Evolutionary conservation across 2,888 invertebrate genomes (phyloP), one percentile per base, ranked within the genome.

Genomic region (Pterobdella sp.): DNA sequence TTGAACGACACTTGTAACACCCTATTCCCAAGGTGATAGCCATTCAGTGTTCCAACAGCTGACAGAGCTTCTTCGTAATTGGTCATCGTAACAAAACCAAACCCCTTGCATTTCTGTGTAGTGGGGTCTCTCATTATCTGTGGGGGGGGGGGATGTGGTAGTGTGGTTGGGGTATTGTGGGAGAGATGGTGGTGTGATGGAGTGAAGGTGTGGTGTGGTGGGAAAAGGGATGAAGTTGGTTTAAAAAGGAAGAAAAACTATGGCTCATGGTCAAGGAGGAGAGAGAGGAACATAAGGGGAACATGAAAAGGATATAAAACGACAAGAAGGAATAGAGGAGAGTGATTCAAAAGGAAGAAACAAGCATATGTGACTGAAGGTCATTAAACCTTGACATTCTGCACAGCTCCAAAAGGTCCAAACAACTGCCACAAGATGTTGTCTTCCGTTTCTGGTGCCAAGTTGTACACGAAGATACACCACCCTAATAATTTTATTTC

Each of bases 321-420:
- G n/a, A n/a, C n/a, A n/a, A n/a, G n/a, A n/a, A n/a, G n/a, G n/a
- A n/a, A n/a, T n/a, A n/a, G n/a, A n/a, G n/a, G n/a, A n/a, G n/a
- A n/a, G n/a, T n/a, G n/a, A n/a, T n/a, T n/a, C n/a, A n/a, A n/a
- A n/a, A n/a, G n/a, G n/a, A n/a, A n/a, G n/a, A n/a, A 80, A n/a
- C n/a, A n/a, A n/a, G n/a, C n/a, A n/a, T n/a, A n/a, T n/a, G n/a
- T n/a, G n/a, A n/a, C n/a, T n/a, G n/a, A n/a, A n/a, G n/a, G n/a
- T n/a, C n/a, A n/a, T n/a, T n/a, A n/a, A n/a, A 95, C 94, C 87
- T 95, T 95, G 79, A 95, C 94, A 86, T 91, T 92, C 86, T 94
- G 93, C 82, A 96, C 94, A 81, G 94, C 94, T 80, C 95, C 95
- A 83, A 95, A 96, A 68, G 95, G 95, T 77, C 94, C 95, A 86